Base-by-base conservation (phyloP, 1,140 invertebrate species). In the Drosophila punjabiensis region DNA sequence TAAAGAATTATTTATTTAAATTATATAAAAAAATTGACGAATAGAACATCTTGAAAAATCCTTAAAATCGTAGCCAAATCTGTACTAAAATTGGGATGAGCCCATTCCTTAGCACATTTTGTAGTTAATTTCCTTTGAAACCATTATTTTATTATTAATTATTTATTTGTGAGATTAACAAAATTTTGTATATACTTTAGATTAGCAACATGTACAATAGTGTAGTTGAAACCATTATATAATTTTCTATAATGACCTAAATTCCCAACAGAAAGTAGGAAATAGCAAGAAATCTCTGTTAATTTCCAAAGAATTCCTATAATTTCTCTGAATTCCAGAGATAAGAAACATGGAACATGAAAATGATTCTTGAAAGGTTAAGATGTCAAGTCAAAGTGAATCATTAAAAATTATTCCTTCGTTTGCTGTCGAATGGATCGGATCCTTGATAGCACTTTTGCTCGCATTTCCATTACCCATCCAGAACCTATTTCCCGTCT, bases 391-490 rank as follows among this genome's bases (percentile, higher is more conserved):
- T 56, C 53, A 55, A 56, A 37, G 35, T 58, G 55, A 58, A 39
- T 58, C 55, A 58, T 58, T n/a, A 35, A 24, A 39, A 56, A 39
- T n/a, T 8, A 39, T 28, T 11, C 14, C 32, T 16, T 5, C 16
- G 50, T n/a, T 32, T 28, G 16, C 47, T 18, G 28, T 33, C n/a
- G 5, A 24, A 58, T 11, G 55, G 55, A 58, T 58, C 55, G 55
- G 55, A 39, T 45, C 30, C 24, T 41, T 45, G 39, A 45, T 63
- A 30, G 13, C 5, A 33, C n/a, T n/a, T 43, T 9, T 18, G n/a
- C 75, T 87, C 77, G 32, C 58, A 47, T 77, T 77, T 14, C 33
- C 39, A 6, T 48, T 61, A 47, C 65, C 53, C 81, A 50, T 9
- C 48, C 48, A 16, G 14, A 37, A 52, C 28, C 28, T 20, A 10